These are phyloP conservation scores for Phthorimaea operculella DNA, from an alignment of 1,140 invertebrate genomes.

Conservation along the genomic window DNA sequence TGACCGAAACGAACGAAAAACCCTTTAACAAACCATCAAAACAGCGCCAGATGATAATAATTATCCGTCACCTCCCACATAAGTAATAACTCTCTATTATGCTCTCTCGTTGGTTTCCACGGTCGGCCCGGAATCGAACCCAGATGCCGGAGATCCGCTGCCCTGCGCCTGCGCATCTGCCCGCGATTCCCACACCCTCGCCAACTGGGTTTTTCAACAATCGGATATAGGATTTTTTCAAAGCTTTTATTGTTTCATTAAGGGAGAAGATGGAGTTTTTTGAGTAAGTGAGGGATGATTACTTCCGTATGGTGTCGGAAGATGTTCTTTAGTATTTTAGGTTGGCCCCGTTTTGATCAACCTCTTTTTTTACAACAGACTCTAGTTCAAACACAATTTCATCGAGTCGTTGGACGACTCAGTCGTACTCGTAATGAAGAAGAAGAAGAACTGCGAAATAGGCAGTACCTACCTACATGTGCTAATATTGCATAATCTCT, in stretches of 20 bases:
- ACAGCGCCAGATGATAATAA: not conserved
- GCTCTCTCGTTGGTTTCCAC: not conserved
- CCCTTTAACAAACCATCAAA: no score
- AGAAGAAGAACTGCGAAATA: no score
- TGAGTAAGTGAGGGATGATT: not conserved
- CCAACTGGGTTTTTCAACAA: slow-evolving; percentile 19
- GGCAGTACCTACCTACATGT: no score
- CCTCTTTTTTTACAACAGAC: no score
- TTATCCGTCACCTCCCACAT: not conserved
- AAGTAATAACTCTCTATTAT: not conserved
- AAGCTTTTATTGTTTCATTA: slow-evolving; percentile 16
- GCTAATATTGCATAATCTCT: no score
- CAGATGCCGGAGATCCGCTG: slow-evolving; percentile 30
- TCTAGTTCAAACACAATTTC: no score
- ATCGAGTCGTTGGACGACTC: no score
- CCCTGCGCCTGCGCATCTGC: slow-evolving; percentile 33
- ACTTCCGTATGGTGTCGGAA: not conserved
- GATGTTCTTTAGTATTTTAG: no score
- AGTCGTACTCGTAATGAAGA: no score
- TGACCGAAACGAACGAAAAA: no score
- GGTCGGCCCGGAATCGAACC: slow-evolving; percentile 12
- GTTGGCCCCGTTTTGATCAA: no score
- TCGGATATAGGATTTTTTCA: slow-evolving; percentile 18
- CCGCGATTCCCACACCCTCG: slow-evolving; percentile 44
- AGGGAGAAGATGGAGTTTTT: slow-evolving; percentile 23